Evolutionary conservation across 2,113 vertebrate species (phyloP).

Genomic region (Elaphurus davidianus): DNA sequence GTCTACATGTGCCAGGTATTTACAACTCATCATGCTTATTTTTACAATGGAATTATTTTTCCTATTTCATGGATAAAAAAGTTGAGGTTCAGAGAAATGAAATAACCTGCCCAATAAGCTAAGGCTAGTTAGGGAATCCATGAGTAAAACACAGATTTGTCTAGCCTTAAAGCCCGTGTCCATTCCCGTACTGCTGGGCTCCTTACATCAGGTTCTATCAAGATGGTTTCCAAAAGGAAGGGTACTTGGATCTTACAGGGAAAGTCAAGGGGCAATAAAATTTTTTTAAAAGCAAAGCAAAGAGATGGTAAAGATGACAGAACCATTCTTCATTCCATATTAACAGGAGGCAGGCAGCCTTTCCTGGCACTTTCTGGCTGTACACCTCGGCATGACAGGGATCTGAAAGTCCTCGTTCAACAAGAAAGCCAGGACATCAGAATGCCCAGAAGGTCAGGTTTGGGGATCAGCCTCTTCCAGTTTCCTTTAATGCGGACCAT

Average conservation of each 20-base stretch:
- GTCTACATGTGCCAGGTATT: not conserved
- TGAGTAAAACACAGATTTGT: not conserved
- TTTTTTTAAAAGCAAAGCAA: not conserved
- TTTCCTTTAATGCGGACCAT: not conserved
- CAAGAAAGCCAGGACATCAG: not conserved
- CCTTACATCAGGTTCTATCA: not conserved
- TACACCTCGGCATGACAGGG: not conserved
- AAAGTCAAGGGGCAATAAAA: not conserved
- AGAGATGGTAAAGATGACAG: not conserved
- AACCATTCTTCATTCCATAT: not conserved
- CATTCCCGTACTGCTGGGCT: not conserved
- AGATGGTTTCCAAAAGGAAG: not conserved
- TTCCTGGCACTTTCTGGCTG: not conserved
- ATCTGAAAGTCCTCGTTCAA: not conserved
- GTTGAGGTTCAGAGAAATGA: not conserved
- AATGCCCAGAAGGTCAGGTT: not conserved
- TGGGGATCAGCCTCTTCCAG: not conserved
- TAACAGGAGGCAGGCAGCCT: not conserved
- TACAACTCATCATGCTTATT: not conserved
- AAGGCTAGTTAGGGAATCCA: not conserved
- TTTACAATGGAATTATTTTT: not conserved
- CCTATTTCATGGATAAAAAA: not conserved
- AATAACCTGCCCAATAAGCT: not conserved
- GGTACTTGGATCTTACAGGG: not conserved
- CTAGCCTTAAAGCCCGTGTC: not conserved